phyloP scores from a whole-genome alignment of 2,113 vertebrate genomes.

The Epinephelus lanceolatus region DNA sequence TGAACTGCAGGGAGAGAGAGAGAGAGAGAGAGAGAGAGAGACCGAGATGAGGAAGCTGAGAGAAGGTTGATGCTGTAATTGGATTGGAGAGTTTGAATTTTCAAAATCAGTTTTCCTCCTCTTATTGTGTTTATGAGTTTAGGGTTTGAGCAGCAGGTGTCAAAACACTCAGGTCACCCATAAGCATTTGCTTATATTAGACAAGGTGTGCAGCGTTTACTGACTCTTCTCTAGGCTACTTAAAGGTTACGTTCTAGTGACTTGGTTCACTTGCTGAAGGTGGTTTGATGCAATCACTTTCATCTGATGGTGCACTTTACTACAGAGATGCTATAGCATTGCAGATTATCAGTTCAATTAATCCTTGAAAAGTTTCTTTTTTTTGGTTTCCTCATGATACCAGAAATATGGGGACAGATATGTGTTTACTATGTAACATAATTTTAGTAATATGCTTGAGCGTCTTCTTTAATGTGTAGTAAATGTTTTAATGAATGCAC shows the following conservation, averaged over 20 bases:
- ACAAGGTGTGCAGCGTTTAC: not conserved
- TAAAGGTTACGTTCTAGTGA: not conserved
- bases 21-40: not conserved
- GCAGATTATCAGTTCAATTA: not conserved
- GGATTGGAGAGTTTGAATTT: conserved; percentile 64
- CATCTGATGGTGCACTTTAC: not conserved
- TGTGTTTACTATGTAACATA: not conserved
- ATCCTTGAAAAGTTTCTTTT: not conserved
- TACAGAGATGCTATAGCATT: not conserved
- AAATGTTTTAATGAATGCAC: not conserved
- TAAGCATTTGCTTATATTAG: not conserved
- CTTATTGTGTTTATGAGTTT: not conserved
- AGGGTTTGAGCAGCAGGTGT: conserved; percentile 1
- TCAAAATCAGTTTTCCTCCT: conserved; percentile 31
- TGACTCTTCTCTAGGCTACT: not conserved
- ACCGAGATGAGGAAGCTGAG: conserved; percentile 11
- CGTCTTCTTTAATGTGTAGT: too few species aligned
- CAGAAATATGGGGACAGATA: not conserved
- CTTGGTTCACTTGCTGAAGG: too few species aligned
- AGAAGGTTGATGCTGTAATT: not conserved
- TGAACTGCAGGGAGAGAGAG: conserved; percentile 9
- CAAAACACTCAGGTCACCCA: not conserved
- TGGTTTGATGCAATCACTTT: not conserved
- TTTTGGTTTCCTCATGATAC: not conserved
- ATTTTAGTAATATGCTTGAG: too few species aligned